These are phyloP conservation scores for Phrynosoma blainvillii DNA, from an alignment of 2,113 vertebrate species.

Conservation along the genomic window DNA sequence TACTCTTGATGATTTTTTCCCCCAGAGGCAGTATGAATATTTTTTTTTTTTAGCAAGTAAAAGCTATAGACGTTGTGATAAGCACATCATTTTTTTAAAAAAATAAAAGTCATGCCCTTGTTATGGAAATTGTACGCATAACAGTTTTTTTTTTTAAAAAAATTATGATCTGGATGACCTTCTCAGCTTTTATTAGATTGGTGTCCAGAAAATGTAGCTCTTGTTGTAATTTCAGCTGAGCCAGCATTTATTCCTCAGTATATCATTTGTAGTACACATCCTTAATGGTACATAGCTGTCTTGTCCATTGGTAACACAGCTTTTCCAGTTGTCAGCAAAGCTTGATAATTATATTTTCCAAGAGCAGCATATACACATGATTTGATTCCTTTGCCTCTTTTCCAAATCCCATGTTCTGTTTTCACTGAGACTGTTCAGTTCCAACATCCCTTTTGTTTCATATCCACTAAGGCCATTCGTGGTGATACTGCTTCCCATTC, in stretches of 20 bases:
- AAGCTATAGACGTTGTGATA: conserved; percentile 55
- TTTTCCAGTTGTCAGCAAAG: conserved; percentile 41
- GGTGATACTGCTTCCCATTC: conserved; percentile 94
- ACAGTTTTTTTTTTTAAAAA: conserved; percentile 24
- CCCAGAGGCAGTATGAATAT: conserved; percentile 57
- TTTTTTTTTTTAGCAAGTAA: conserved; percentile 49
- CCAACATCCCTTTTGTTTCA: not conserved
- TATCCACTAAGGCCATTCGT: conserved; percentile 93
- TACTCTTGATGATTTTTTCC: conserved; percentile 49
- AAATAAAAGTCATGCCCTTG: conserved; percentile 48
- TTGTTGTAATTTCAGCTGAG: conserved; percentile 49
- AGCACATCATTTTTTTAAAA: conserved; percentile 25
- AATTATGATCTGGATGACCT: conserved; percentile 20
- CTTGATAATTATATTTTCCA: conserved; percentile 41
- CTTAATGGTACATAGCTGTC: conserved; percentile 32
- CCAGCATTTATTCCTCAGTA: not conserved
- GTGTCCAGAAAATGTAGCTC: conserved; percentile 24
- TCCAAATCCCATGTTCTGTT: conserved; percentile 16
- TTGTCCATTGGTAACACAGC: conserved; percentile 12
- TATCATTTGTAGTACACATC: not conserved
- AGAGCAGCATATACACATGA: conserved; percentile 33
- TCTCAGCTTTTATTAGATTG: not conserved
- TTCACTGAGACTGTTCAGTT: conserved; percentile 16
- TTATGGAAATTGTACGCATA: conserved; percentile 41
- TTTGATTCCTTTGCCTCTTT: not conserved